A percentile compares a stretch with the other conserved stretches of the same genome.
Conservation (phyloP, 2,113 vertebrate species). For the Lepidothrix coronata region DNA sequence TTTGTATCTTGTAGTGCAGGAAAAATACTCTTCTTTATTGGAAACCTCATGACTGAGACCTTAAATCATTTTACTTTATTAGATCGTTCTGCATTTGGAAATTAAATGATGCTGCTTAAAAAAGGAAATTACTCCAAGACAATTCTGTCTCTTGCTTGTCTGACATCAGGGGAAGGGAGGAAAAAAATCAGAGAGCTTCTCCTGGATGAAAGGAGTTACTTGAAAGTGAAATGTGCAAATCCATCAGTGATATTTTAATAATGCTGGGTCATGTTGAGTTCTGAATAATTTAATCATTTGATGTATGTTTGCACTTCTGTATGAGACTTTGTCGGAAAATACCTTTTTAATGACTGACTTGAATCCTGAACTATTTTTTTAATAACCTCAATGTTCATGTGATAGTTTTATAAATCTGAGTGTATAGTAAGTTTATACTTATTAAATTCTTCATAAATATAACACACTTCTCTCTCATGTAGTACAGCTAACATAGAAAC, state of each 20-base stretch:
- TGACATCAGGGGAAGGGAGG: background rate
- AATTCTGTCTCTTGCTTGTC: constrained; percentile 1
- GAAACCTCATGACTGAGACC: background rate
- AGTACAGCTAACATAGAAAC: background rate
- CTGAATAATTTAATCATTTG: constrained; percentile 54
- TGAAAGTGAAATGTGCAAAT: constrained; percentile 54
- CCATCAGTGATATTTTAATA: constrained; percentile 53
- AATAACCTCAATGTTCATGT: background rate
- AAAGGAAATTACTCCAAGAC: background rate
- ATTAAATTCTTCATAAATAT: constrained; percentile 13
- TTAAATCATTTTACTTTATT: constrained; percentile 23
- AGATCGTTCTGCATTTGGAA: background rate
- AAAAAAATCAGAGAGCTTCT: background rate
- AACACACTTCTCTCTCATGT: background rate
- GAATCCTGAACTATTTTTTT: constrained; percentile 39
- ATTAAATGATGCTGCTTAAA: background rate
- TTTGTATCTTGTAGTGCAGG: background rate
- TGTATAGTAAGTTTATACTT: background rate
- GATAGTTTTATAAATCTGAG: background rate
- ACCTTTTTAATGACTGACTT: constrained; percentile 57
- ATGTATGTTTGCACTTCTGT: constrained; percentile 43
- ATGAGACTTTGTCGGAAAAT: constrained; percentile 53
- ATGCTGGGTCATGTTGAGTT: constrained; percentile 49
- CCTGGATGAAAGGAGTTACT: constrained; percentile 42
- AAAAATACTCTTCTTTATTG: background rate